Conservation (phyloP, 2,888 invertebrate genomes). For the Rhaphigaster nebulosa region DNA sequence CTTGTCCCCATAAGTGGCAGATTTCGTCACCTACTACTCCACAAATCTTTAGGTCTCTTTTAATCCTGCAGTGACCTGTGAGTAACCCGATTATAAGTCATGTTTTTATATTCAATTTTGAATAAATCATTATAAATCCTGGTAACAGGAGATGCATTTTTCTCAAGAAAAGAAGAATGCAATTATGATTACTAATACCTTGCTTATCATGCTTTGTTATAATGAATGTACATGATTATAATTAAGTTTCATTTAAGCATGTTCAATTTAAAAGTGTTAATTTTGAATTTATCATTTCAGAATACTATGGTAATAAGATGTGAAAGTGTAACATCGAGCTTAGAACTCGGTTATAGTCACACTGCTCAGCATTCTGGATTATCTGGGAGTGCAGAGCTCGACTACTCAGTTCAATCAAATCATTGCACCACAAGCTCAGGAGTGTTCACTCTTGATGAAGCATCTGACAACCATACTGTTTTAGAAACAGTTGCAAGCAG, state of each 20-base stretch:
- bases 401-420: conserved; percentile 71
- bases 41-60: too few relatives aligned
- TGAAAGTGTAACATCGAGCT: conserved; percentile 78
- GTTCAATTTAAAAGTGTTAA: not conserved
- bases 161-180: too few relatives aligned
- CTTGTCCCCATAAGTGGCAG: too few relatives aligned
- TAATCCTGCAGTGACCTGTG: too few relatives aligned
- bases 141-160: too few relatives aligned
- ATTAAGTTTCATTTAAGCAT: not conserved
- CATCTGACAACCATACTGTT: conserved; percentile 65
- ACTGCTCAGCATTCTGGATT: conserved; percentile 88
- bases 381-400: conserved; percentile 77
- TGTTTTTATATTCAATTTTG: too few relatives aligned
- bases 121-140: too few relatives aligned
- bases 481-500: conserved; percentile 65
- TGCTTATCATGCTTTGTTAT: too few relatives aligned
- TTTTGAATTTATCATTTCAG: conserved; percentile 50
- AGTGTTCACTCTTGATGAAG: conserved; percentile 82
- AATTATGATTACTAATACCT: too few relatives aligned
- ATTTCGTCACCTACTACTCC: too few relatives aligned
- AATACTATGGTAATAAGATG: conserved; percentile 60
- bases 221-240: too few relatives aligned
- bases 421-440: conserved; percentile 76
- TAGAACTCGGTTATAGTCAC: conserved; percentile 88
- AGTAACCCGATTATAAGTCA: too few relatives aligned